Base-by-base conservation (phyloP, 2,888 invertebrate genomes). In the Epinotia bilunana region DNA sequence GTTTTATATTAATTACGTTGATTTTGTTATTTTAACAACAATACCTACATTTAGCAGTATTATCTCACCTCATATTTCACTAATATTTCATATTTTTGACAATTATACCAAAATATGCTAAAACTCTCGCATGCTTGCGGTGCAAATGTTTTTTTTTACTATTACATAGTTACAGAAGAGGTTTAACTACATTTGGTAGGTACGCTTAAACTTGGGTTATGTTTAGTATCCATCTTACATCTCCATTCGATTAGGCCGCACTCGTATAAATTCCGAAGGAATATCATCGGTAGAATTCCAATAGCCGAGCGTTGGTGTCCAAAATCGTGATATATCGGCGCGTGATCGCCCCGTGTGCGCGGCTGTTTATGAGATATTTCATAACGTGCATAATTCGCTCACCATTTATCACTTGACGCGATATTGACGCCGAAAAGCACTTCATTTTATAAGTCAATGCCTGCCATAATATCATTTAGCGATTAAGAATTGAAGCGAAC, bases 281-380 rank as follows among this genome's bases (percentile, higher is more conserved):
- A 89, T 85, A 88, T 89, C 89, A 90, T 89, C 88, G 86, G 88
- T 88, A 89, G 89, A 89, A 91, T 90, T 89, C 88, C 88, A 92
- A 91, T 91, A 89, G 86, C 83, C 83, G 85, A 86, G 87, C 88
- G 88, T 86, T 89, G 88, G 88, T 90, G 92, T 91, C 91, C 89
- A 88, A 89, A 91, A 87, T 85, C 82, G 85, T 93, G 92, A 93
- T 92, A 91, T 92, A 93, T 93, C 88, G 92, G 82, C 79, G 83
- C 84, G 83, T 79, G 84, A 83, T 84, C 86, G 87, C 82, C 39
- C 39, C 82, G 83, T 80, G 79, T 79, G 82, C 79, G 77, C 86
- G 87, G 84, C 89, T 93, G 91, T 92, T 91, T 92, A 91, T 92
- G 88, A 91, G 88, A 92, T 92, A 91, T 93, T 91, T 91, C 91